Evolutionary conservation across 2,113 vertebrate species (phyloP).

Genomic region (Varanus salvator): DNA sequence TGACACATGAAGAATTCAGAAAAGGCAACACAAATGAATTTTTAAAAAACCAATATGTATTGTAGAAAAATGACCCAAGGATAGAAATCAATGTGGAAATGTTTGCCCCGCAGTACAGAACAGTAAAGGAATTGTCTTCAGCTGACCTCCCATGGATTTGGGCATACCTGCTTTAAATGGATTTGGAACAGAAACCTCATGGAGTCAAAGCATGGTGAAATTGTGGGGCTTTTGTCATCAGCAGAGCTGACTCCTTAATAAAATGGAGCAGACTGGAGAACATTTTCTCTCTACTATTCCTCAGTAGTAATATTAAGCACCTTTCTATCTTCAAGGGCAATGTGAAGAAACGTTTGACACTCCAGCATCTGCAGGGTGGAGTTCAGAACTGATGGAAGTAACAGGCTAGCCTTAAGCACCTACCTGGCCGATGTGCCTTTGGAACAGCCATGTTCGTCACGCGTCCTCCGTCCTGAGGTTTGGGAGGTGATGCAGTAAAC

Average conservation of each 20-base stretch:
- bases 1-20: not conserved
- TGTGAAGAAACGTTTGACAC: rapidly evolving
- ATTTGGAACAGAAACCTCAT: not conserved
- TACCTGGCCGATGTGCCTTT: conserved; percentile 98
- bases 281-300: rapidly evolving
- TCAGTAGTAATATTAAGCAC: rapidly evolving
- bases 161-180: not conserved
- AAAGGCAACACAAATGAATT: not conserved
- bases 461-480: conserved; percentile 96
- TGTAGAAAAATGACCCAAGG: not conserved
- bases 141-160: not conserved
- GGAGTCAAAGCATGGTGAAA: not conserved
- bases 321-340: not conserved
- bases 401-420: conserved; percentile 36
- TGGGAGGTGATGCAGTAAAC: conserved; percentile 97
- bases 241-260: not conserved
- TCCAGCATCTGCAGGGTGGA: rapidly evolving
- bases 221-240: not conserved
- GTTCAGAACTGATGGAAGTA: not conserved
- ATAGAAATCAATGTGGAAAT: not conserved
- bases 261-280: not conserved
- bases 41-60: not conserved
- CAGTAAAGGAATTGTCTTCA: not conserved
- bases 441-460: conserved; percentile 98
- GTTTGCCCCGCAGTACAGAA: not conserved